Evolutionary conservation across 2,113 vertebrate species (phyloP).

Genomic region (Narcine bancroftii): DNA sequence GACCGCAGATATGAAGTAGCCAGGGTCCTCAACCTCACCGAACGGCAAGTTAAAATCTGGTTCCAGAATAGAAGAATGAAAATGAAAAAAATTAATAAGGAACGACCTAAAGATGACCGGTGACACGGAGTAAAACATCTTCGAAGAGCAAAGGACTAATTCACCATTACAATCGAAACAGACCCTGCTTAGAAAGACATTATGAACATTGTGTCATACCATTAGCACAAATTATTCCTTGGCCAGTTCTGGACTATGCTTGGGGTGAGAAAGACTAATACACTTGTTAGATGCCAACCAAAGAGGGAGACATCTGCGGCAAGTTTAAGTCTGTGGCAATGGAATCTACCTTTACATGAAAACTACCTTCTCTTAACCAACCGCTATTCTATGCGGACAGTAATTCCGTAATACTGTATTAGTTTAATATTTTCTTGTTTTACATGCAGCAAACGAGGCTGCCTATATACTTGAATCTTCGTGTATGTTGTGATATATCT

Average conservation of each 20-base stretch:
- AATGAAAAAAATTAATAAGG: slow-evolving; percentile 99
- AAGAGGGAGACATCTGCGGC: slow-evolving; percentile 54
- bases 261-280: slow-evolving; percentile 19
- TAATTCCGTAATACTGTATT: slow-evolving; percentile 56
- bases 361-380: slow-evolving; percentile 88
- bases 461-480: slow-evolving; percentile 67
- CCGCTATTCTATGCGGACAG: slow-evolving; percentile 68
- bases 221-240: slow-evolving; percentile 36
- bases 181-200: slow-evolving; percentile 14
- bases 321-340: slow-evolving; percentile 56
- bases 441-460: slow-evolving; percentile 59
- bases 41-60: slow-evolving; percentile 99
- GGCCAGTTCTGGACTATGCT: slow-evolving; percentile 7
- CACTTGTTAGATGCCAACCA: slow-evolving; percentile 50
- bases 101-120: slow-evolving; percentile 81
- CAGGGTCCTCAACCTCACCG: slow-evolving; percentile 84
- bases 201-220: slow-evolving; percentile 9
- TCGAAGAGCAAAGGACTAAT: neutral
- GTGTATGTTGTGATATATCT: slow-evolving; percentile 75
- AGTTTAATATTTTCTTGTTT: slow-evolving; percentile 70
- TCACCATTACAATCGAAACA: slow-evolving; percentile 26
- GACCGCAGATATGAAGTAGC: slow-evolving; percentile 96
- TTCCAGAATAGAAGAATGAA: slow-evolving; percentile 99
- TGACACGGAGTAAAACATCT: slow-evolving; percentile 36
- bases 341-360: slow-evolving; percentile 65